These are phyloP conservation scores for Avahi laniger DNA, from an alignment of 2,797 vertebrate species.

Conservation along the genomic window DNA sequence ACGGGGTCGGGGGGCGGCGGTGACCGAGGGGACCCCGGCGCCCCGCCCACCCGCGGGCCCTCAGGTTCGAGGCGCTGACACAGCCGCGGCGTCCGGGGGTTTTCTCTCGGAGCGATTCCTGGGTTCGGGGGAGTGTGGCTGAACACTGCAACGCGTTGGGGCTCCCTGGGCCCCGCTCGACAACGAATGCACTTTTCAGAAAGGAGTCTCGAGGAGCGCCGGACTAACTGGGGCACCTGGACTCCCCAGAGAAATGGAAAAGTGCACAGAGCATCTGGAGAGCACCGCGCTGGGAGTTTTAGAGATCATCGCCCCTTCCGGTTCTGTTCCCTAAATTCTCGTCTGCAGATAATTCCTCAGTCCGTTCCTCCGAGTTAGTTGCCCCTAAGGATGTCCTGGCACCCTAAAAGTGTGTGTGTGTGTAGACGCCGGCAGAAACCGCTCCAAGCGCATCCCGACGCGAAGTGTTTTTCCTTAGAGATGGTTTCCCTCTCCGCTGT, in stretches of 20 bases:
- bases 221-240: neutral
- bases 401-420: neutral
- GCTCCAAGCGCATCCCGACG: neutral
- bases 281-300: neutral
- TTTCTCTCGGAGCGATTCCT: constrained; percentile 87
- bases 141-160: constrained; percentile 85
- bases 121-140: constrained; percentile 89
- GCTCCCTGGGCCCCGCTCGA: neutral
- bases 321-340: neutral
- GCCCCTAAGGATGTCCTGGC: neutral
- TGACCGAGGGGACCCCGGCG: neutral
- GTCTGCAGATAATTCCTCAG: neutral
- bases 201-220: neutral
- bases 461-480: neutral
- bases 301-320: neutral
- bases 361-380: neutral
- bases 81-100: neutral
- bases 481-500: neutral
- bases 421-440: neutral
- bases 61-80: neutral
- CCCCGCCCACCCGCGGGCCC: neutral
- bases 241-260: neutral
- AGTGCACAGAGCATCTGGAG: neutral
- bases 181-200: neutral
- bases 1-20: neutral